Percentiles rank a stretch among this genome's conserved stretches.
phyloP scores from a whole-genome alignment of 2,113 vertebrate genomes.

The Baryphthengus martii region DNA sequence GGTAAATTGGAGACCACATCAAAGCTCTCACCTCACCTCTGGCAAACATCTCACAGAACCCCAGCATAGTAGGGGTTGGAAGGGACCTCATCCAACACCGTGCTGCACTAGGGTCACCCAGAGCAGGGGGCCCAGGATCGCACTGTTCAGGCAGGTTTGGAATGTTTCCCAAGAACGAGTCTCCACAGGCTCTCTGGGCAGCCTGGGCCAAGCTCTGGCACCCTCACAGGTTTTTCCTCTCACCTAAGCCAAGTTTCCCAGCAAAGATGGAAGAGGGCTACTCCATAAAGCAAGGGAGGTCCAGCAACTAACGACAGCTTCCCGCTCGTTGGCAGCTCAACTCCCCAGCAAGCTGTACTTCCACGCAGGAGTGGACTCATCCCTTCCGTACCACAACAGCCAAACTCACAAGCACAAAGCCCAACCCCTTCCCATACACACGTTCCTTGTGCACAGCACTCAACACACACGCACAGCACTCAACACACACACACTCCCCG shows the following conservation, averaged over 20 bases:
- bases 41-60: not conserved
- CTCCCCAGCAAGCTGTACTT: not conserved
- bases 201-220: too few relatives aligned
- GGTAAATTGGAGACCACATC: not conserved
- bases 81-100: not conserved
- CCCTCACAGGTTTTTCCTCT: not conserved
- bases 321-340: not conserved
- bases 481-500: accelerated
- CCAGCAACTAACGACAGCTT: not conserved
- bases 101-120: too few relatives aligned
- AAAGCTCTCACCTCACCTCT: not conserved
- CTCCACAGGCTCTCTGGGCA: too few relatives aligned
- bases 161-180: too few relatives aligned
- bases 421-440: not conserved
- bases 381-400: not conserved
- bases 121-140: too few relatives aligned
- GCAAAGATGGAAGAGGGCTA: not conserved
- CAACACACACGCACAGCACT: too few relatives aligned
- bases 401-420: not conserved
- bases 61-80: too few relatives aligned
- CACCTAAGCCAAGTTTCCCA: not conserved
- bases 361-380: not conserved
- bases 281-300: not conserved
- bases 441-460: accelerated
- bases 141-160: too few relatives aligned